Evolutionary conservation across 2,113 vertebrate species (phyloP).

Genomic region (Ranitomeya imitator): DNA sequence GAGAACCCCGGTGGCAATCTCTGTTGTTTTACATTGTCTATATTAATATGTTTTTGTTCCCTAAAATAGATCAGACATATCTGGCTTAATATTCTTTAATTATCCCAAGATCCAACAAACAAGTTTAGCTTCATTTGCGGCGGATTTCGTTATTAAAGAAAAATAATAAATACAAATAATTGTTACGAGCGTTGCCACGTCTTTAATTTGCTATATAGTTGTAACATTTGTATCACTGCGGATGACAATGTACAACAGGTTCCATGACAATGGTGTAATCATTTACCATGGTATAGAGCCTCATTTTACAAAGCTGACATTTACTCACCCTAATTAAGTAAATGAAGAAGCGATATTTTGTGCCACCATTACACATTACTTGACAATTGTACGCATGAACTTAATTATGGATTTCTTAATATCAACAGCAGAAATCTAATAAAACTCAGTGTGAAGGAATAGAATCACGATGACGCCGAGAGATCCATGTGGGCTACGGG

Average conservation of each 20-base stretch:
- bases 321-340: slow-evolving; percentile 59
- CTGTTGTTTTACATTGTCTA: slow-evolving; percentile 52
- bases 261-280: slow-evolving; percentile 56
- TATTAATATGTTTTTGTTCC: slow-evolving; percentile 54
- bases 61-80: slow-evolving; percentile 57
- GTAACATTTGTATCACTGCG: slow-evolving; percentile 54
- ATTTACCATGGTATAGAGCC: slow-evolving; percentile 58
- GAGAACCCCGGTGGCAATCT: slow-evolving; percentile 46
- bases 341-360: slow-evolving; percentile 59
- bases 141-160: slow-evolving; percentile 57
- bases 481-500: neutral
- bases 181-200: slow-evolving; percentile 57
- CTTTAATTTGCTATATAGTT: slow-evolving; percentile 58
- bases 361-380: slow-evolving; percentile 57
- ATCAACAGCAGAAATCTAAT: slow-evolving; percentile 56
- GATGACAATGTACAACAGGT: slow-evolving; percentile 57
- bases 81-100: slow-evolving; percentile 59
- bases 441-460: slow-evolving; percentile 56
- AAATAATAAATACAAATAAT: slow-evolving; percentile 59
- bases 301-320: slow-evolving; percentile 59
- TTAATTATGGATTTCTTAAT: slow-evolving; percentile 60
- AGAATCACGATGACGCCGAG: neutral
- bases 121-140: slow-evolving; percentile 56
- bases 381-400: slow-evolving; percentile 59
- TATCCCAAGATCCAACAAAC: slow-evolving; percentile 53